Evolutionary conservation across 2,888 invertebrate species (phyloP).

Genomic region (Idaea aversata): DNA sequence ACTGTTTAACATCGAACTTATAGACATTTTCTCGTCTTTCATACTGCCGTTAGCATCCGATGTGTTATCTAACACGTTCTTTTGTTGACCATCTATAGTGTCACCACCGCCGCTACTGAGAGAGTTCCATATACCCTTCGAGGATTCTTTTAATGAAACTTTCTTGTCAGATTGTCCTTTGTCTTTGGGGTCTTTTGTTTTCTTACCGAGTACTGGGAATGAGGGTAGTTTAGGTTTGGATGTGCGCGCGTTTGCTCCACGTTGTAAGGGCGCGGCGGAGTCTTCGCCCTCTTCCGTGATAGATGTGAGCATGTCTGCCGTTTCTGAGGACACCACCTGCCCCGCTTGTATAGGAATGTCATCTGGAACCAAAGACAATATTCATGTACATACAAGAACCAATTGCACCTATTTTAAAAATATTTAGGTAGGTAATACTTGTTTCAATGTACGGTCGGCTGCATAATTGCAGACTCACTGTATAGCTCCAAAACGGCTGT

Average conservation of each 20-base stretch:
- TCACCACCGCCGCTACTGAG: constrained; percentile 73
- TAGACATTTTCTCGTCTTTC: constrained; percentile 73
- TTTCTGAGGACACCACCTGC: constrained; percentile 81
- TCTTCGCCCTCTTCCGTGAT: constrained; percentile 85
- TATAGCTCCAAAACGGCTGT: too few relatives aligned
- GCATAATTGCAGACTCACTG: too few relatives aligned
- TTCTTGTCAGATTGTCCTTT: constrained; percentile 62
- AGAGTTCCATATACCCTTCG: constrained; percentile 72
- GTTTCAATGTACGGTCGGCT: too few relatives aligned
- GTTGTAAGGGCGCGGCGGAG: constrained; percentile 71
- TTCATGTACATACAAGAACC: constrained; percentile 35
- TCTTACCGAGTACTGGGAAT: constrained; percentile 84
- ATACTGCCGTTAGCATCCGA: constrained; percentile 65
- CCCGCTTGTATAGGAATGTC: constrained; percentile 93
- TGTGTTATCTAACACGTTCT: constrained; percentile 56
- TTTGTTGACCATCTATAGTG: constrained; percentile 70
- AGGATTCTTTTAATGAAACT: constrained; percentile 66
- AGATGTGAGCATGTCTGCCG: constrained; percentile 81
- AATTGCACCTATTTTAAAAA: constrained; percentile 14
- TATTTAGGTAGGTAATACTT: too few relatives aligned
- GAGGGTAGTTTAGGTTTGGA: constrained; percentile 82
- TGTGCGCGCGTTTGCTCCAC: constrained; percentile 71
- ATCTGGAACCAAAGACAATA: constrained; percentile 75
- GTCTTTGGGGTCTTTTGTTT: constrained; percentile 78
- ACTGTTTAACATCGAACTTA: constrained; percentile 64